A percentile compares a stretch with the other conserved stretches of the same genome.
Conservation (phyloP, 2,888 invertebrate species). For the Pseudococcus viburni region DNA sequence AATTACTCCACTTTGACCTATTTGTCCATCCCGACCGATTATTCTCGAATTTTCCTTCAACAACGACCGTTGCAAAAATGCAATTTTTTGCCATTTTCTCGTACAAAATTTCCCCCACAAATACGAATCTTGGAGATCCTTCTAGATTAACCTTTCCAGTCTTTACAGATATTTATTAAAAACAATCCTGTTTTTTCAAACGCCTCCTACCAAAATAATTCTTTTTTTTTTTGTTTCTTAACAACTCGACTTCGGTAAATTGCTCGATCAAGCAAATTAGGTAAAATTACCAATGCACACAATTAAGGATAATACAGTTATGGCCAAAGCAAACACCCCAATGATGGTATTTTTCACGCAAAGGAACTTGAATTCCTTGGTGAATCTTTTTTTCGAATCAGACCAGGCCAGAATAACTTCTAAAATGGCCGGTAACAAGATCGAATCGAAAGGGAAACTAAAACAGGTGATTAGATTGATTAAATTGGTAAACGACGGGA, state of each 20-base stretch:
- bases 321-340: background rate
- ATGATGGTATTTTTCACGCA: background rate
- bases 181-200: too few relatives aligned
- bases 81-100: background rate
- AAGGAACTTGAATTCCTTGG: background rate
- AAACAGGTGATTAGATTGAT: slow-evolving; percentile 13
- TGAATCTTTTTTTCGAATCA: background rate
- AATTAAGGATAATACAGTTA: background rate
- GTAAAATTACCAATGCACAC: background rate
- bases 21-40: background rate
- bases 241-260: background rate
- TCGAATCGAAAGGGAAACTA: slow-evolving; percentile 49
- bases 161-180: too few relatives aligned
- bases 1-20: background rate
- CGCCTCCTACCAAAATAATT: background rate
- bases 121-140: background rate
- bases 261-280: background rate
- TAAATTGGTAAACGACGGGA: background rate
- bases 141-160: background rate
- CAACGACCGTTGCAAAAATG: background rate
- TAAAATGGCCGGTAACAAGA: slow-evolving; percentile 15
- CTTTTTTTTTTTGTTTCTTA: background rate
- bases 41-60: too few relatives aligned
- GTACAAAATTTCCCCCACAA: background rate
- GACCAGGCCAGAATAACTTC: background rate